Base-by-base conservation (phyloP, 2,113 vertebrate genomes). In the Embiotoca jacksoni region DNA sequence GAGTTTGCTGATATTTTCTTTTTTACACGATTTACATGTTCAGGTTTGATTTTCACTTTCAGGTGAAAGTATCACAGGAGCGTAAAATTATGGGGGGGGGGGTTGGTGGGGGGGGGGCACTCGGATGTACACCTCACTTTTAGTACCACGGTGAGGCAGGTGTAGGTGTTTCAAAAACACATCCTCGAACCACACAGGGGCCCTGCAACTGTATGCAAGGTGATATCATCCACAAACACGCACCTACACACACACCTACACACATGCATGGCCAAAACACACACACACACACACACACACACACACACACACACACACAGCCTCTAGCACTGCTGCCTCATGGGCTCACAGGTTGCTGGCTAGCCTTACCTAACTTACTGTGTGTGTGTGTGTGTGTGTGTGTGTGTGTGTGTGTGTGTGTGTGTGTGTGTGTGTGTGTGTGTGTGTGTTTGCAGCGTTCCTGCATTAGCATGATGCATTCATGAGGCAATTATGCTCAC, bases 171-270 rank as follows among this genome's bases (percentile, higher is more conserved):
- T 14, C 56, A 78, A 67, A 82, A 79, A 83, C 66, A 74, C 81
- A 81, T 72, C 56, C 81, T 59, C 71, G 33, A 23, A 77, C 67
- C 75, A 75, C 83, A 86, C 62, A 74, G 15, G 23, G 75, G 70
- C 70, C 61, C 79, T 72, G 80, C 73, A 86, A 77, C 75, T 72
- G 72, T 62, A 69, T 70, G 85, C 75, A 78, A 63, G 73, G 76
- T 88, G 89, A 88, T 86, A 85, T 88, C 88, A 90, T 80, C 88
- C 83, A 72, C 78, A 82, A 84, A 82, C 84, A 78, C 9, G 6
- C 86, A 79, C 84, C 80, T 82, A 84, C 88, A 90, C 80, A 78
- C 3, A 84, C 87, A 63, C 90, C 75, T 62, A 88, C 81, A 81
- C 66, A 1, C 50, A 52, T 35, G 46, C 68, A 23, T 23, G 23